These are phyloP conservation scores for Todiramphus saurophagus DNA, from an alignment of 2,113 vertebrate genomes.

Conservation along the genomic window DNA sequence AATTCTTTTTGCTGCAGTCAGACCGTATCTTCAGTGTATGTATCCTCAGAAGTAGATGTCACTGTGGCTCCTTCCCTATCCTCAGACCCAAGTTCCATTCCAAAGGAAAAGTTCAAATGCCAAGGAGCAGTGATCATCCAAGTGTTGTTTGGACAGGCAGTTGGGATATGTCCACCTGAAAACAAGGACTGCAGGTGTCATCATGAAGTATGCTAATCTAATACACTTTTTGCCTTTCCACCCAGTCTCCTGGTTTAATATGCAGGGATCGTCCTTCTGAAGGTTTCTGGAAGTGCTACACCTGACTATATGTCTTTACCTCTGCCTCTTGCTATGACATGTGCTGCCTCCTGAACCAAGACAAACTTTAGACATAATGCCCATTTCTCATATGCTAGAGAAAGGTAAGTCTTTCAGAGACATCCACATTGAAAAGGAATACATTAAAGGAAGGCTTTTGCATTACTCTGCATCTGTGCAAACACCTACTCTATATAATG, in stretches of 20 bases:
- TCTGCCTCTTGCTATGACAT: not conserved
- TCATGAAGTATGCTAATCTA: not conserved
- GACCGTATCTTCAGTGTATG: not conserved
- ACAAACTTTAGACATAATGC: not conserved
- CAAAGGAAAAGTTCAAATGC: not conserved
- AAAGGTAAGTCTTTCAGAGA: not conserved
- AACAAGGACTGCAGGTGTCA: not conserved
- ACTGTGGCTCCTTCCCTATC: not conserved
- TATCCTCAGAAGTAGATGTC: not conserved
- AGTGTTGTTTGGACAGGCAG: not conserved
- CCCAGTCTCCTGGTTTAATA: not conserved
- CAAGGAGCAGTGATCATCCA: not conserved
- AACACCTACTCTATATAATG: not conserved
- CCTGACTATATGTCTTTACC: not conserved
- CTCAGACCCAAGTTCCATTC: not conserved
- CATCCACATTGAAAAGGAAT: not conserved
- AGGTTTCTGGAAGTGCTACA: not conserved
- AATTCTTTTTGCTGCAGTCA: not conserved
- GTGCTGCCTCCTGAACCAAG: not conserved
- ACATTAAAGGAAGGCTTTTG: not conserved
- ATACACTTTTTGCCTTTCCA: not conserved
- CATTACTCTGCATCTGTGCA: not conserved
- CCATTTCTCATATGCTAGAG: not conserved
- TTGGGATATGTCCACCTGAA: not conserved
- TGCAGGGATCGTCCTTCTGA: not conserved